These are phyloP conservation scores for Zygogramma bicolorata DNA, from an alignment of 2,888 invertebrate species.

Conservation along the genomic window DNA sequence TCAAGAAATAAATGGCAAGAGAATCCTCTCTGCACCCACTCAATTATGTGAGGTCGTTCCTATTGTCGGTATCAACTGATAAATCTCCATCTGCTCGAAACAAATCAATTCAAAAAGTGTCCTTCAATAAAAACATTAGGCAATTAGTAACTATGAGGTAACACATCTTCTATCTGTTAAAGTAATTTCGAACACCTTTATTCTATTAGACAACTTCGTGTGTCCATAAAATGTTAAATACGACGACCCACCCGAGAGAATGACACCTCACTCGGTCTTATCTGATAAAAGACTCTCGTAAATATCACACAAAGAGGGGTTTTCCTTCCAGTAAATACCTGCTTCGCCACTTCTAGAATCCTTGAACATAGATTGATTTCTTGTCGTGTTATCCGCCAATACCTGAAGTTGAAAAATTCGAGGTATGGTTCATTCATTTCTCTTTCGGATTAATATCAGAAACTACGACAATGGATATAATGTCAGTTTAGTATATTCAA, in stretches of 20 bases:
- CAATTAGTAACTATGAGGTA: constrained; percentile 51
- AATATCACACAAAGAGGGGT: constrained; percentile 46
- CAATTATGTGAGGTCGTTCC: not conserved
- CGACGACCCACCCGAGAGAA: constrained; percentile 57
- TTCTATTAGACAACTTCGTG: constrained; percentile 55
- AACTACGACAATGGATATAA: not conserved
- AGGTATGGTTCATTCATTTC: not conserved
- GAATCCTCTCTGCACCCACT: not conserved
- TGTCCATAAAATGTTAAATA: constrained; percentile 59
- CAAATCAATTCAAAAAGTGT: constrained; percentile 44
- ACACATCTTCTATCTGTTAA: constrained; percentile 55
- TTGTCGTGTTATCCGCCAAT: not conserved
- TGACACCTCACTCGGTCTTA: constrained; percentile 58
- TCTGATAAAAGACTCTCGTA: constrained; percentile 59
- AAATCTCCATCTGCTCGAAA: constrained; percentile 40
- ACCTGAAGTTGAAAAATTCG: not conserved
- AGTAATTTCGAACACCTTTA: constrained; percentile 59
- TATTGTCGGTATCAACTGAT: constrained; percentile 19
- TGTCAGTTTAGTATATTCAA: not conserved
- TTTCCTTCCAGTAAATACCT: constrained; percentile 2
- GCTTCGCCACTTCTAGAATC: constrained; percentile 3
- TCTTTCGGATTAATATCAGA: not conserved
- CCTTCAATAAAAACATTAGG: constrained; percentile 38
- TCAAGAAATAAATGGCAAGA: too few relatives aligned
- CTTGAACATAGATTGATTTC: not conserved